Conservation (phyloP, 1,140 invertebrate genomes). For the Trissolcus basalis region DNA sequence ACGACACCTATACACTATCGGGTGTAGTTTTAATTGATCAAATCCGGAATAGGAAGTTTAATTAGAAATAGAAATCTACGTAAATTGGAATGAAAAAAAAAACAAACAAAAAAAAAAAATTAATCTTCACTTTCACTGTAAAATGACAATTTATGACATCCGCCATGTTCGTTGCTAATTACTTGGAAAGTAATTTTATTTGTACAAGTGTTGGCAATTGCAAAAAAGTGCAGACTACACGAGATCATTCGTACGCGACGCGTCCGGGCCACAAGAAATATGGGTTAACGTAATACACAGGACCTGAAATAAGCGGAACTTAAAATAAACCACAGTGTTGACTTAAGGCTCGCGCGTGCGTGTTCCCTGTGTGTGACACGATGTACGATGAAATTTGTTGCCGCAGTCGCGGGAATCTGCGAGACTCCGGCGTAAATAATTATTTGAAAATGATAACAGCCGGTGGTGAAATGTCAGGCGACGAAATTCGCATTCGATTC, state of each 20-base stretch:
- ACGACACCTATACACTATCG: too few relatives aligned
- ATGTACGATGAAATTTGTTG: conserved; percentile 31
- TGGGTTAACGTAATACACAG: conserved; percentile 44
- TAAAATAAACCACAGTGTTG: conserved; percentile 44
- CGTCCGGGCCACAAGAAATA: conserved; percentile 32
- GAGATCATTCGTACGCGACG: conserved; percentile 7
- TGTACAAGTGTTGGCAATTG: conserved; percentile 4
- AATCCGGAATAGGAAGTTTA: too few relatives aligned
- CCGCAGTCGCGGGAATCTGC: conserved; percentile 8
- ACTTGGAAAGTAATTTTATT: conserved; percentile 4
- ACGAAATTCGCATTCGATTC: conserved; percentile 40
- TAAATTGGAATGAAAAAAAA: neutral
- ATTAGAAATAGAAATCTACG: too few relatives aligned
- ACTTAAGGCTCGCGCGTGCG: conserved; percentile 30
- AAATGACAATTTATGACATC: neutral
- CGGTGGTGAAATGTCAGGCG: conserved; percentile 23
- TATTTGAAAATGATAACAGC: conserved; percentile 44
- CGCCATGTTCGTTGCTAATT: conserved; percentile 1
- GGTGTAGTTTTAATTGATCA: too few relatives aligned
- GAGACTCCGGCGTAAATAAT: conserved; percentile 14
- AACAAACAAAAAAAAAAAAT: neutral
- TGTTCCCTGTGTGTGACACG: neutral
- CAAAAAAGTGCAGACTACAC: neutral
- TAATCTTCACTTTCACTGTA: neutral
- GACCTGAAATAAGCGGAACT: conserved; percentile 40